Evolutionary conservation across 2,888 invertebrate species (phyloP).

Genomic region (Fragum fragum): DNA sequence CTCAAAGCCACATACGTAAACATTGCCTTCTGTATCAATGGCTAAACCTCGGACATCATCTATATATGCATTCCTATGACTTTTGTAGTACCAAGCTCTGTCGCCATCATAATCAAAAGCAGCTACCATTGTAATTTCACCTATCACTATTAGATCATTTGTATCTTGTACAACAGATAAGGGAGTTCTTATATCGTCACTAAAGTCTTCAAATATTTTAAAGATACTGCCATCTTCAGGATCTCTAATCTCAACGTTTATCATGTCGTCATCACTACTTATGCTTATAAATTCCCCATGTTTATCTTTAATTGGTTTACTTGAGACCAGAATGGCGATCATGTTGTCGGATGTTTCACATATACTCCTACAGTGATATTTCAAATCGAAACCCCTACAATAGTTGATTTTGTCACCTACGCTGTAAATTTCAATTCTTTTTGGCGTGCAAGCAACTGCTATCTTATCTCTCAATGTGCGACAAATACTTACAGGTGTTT

Average conservation of each 20-base stretch:
- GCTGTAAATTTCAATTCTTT: background rate
- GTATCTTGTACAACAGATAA: background rate
- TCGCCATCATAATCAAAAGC: background rate
- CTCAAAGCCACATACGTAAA: background rate
- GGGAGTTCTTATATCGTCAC: background rate
- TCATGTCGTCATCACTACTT: background rate
- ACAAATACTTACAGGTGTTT: background rate
- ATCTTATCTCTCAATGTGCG: background rate
- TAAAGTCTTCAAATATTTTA: background rate
- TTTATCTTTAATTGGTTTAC: background rate
- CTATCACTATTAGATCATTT: background rate
- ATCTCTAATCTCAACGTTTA: background rate
- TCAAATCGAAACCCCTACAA: background rate
- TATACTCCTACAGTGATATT: constrained; percentile 2
- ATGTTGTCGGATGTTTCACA: background rate
- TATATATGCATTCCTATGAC: background rate
- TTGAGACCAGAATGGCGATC: background rate
- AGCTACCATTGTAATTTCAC: background rate
- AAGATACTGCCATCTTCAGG: background rate
- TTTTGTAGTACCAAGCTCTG: background rate
- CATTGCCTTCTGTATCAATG: constrained; percentile 10
- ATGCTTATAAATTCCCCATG: background rate
- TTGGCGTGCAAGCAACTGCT: background rate
- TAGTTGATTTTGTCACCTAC: background rate
- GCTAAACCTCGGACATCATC: background rate